phyloP scores from a whole-genome alignment of 2,113 vertebrate species.

The Campylorhamphus procurvoides region DNA sequence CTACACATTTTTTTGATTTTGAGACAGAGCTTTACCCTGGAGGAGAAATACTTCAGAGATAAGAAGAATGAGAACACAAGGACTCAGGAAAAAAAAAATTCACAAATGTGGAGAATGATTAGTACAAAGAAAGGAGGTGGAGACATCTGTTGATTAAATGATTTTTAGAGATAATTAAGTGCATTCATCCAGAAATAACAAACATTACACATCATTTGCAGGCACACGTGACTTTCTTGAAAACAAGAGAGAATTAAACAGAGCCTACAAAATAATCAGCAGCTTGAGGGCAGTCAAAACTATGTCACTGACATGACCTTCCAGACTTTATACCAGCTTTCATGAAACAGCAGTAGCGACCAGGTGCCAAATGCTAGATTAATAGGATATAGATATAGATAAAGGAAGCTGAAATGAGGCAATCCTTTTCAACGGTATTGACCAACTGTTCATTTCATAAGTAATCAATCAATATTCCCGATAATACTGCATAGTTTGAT shows the following conservation, averaged over 20 bases:
- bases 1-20: constrained; percentile 45
- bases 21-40: constrained; percentile 62
- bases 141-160: constrained; percentile 78
- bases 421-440: not conserved
- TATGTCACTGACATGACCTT: constrained; percentile 51
- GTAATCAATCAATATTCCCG: not conserved
- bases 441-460: not conserved
- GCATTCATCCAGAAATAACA: constrained; percentile 80
- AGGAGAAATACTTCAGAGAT: constrained; percentile 70
- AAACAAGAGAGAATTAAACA: constrained; percentile 71
- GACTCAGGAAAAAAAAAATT: constrained; percentile 44
- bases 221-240: constrained; percentile 68
- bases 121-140: constrained; percentile 73
- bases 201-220: constrained; percentile 73
- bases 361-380: not conserved
- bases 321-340: not conserved
- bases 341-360: not conserved
- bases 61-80: constrained; percentile 67
- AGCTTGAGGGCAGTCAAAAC: constrained; percentile 42
- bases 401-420: not conserved
- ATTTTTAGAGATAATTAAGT: constrained; percentile 80
- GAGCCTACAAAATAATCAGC: constrained; percentile 62
- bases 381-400: not conserved
- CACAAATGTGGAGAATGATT: constrained; percentile 63
- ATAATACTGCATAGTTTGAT: not conserved